Base-by-base conservation (phyloP, 1,140 invertebrate species). In the Sweltsa coloradensis region DNA sequence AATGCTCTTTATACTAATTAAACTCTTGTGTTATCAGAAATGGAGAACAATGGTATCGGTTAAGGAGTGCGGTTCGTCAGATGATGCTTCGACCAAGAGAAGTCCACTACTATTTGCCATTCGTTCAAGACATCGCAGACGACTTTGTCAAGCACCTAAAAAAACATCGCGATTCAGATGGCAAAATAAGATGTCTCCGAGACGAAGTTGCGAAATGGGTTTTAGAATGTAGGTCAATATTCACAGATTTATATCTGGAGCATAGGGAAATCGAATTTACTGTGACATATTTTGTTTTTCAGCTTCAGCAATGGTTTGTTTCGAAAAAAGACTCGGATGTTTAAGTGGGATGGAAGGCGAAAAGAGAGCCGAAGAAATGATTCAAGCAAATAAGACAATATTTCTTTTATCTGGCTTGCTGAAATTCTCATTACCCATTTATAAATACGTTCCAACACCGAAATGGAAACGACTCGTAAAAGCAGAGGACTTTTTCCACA, bases 21-120 rank as follows among this genome's bases (percentile, higher is more conserved):
- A n/a, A n/a, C n/a, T 40, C 0, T 31, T 39, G 13, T 46, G 9
- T 43, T 46, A 55, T 18, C 47, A 72, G 70, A 19, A 72, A 70
- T 51, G 69, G 69, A n/a, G 69, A 72, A 51, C 61, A 69, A 51
- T 73, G 71, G 71, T 70, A 69, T 49, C 57, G 58, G 21, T 49
- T 71, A 3, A 49, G 68, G 39, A 64, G 57, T 34, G 62, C 65
- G 27, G 60, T 68, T 7, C 65, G 71, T 24, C 62, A 68, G 47
- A 57, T 66, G 43, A 69, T 72, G 63, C 59, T 73, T 49, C 51
- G 63, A 41, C 68, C 67, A 0, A 60, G 62, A 49, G 62, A 66
- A 22, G 64, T 73, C 34, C 49, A 58, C 24, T 56, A 61, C 14
- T 73, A 69, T 49, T 53, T 71, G 6, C 65, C 67, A 5, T 52